A percentile compares a stretch with the other conserved stretches of the same genome.
Evolutionary conservation across 1,140 invertebrate genomes (phyloP).

Genomic region (Zaprionus davidi): DNA sequence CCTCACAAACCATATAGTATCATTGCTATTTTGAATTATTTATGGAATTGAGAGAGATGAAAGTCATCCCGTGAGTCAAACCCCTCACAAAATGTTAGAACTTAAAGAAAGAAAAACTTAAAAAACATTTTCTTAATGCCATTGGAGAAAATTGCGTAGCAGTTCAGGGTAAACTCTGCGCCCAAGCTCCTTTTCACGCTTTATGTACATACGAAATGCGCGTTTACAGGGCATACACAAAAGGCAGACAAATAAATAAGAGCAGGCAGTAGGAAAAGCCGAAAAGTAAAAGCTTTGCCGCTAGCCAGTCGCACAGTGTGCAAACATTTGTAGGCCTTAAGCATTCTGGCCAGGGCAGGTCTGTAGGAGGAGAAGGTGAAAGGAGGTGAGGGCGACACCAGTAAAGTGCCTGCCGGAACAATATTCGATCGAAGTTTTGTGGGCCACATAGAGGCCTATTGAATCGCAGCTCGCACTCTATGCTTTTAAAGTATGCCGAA

Average conservation of each 20-base stretch:
- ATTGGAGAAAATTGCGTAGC: slow-evolving; percentile 6
- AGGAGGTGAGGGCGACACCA: slow-evolving; percentile 3
- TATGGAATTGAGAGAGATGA: too few relatives aligned
- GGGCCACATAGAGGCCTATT: slow-evolving; percentile 43
- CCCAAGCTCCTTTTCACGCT: neutral
- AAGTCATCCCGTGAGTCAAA: too few relatives aligned
- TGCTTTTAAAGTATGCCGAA: slow-evolving; percentile 51
- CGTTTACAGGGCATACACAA: slow-evolving; percentile 33
- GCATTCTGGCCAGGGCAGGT: slow-evolving; percentile 25
- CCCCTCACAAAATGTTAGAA: neutral
- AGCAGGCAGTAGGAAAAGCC: slow-evolving; percentile 70
- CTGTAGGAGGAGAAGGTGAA: slow-evolving; percentile 3
- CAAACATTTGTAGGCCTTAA: slow-evolving; percentile 68
- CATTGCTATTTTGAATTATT: neutral
- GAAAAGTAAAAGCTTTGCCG: slow-evolving; percentile 75
- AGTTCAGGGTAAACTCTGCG: neutral
- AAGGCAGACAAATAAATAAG: slow-evolving; percentile 48
- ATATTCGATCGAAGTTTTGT: slow-evolving; percentile 73
- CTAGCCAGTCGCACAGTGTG: slow-evolving; percentile 68
- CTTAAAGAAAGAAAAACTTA: neutral
- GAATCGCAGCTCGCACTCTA: slow-evolving; percentile 6
- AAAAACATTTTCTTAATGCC: slow-evolving; percentile 4
- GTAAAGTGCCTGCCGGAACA: slow-evolving; percentile 51
- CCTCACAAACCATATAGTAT: neutral
- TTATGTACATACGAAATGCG: slow-evolving; percentile 2